These are phyloP conservation scores for Pituophis catenifer DNA, from an alignment of 2,113 vertebrate genomes.

Conservation along the genomic window DNA sequence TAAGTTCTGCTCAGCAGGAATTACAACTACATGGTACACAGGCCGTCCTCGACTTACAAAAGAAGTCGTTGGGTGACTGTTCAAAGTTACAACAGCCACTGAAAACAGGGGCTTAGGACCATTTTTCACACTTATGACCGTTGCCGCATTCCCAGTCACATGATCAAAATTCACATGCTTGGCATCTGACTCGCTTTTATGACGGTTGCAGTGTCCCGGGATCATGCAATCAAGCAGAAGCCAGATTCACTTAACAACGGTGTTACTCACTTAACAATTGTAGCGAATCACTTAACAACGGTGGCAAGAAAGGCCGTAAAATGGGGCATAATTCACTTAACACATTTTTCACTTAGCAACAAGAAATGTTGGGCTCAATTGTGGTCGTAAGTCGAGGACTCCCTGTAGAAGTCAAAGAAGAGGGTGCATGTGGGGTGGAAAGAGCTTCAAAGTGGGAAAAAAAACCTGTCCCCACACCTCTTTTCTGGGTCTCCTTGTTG, in stretches of 20 bases:
- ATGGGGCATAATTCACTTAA: background rate
- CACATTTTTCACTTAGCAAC: background rate
- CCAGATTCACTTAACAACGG: background rate
- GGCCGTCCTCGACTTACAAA: background rate
- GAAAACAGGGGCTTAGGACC: background rate
- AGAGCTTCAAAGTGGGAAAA: background rate
- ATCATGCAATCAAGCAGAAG: too few species aligned
- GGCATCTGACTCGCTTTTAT: background rate
- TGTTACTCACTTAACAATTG: background rate
- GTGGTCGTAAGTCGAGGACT: background rate
- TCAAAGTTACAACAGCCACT: background rate
- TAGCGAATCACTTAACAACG: background rate
- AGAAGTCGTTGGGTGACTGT: background rate
- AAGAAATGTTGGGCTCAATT: background rate
- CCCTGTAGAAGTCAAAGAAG: background rate
- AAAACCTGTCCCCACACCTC: constrained; percentile 38
- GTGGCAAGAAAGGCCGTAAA: background rate
- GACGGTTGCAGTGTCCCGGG: background rate
- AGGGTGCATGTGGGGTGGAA: background rate
- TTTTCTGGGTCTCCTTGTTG: constrained; percentile 65
- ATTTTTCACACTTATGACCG: background rate
- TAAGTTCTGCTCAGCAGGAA: background rate
- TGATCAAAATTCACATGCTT: background rate
- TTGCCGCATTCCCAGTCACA: background rate
- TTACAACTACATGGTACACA: background rate